Conservation (phyloP, 2,888 invertebrate species). For the Nemotelus nigrinus region DNA sequence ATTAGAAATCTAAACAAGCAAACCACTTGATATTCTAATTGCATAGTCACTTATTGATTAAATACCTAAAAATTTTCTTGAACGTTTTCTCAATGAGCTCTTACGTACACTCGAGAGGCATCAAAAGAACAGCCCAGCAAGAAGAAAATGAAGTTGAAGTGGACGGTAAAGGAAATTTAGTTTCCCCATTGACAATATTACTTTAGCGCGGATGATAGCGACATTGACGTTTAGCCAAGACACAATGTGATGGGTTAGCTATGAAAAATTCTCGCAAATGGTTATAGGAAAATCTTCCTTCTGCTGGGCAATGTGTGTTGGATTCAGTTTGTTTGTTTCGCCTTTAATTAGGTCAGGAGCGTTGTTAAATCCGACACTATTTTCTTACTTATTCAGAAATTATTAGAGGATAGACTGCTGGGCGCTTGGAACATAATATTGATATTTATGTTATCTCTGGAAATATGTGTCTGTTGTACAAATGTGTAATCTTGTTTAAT, state of each 20-base stretch:
- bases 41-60: neutral
- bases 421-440: slow-evolving; percentile 21
- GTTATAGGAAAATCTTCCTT: too few species aligned
- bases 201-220: too few species aligned
- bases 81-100: neutral
- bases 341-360: slow-evolving; percentile 4
- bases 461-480: neutral
- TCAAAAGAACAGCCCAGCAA: too few species aligned
- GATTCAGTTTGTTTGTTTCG: neutral
- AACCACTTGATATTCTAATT: slow-evolving; percentile 22
- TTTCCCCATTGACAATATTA: too few species aligned
- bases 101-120: neutral
- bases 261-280: too few species aligned
- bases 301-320: too few species aligned
- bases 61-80: neutral
- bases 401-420: slow-evolving; percentile 19
- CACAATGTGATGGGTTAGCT: too few species aligned
- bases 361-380: neutral
- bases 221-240: too few species aligned
- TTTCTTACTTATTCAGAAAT: neutral
- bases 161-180: too few species aligned
- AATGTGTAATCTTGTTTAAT: neutral
- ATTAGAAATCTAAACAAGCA: slow-evolving; percentile 16
- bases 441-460: neutral
- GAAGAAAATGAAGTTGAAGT: too few species aligned